A percentile compares a stretch with the other conserved stretches of the same genome.
Evolutionary conservation across 2,888 invertebrate species (phyloP).

Genomic region (Apodemia hepburni): DNA sequence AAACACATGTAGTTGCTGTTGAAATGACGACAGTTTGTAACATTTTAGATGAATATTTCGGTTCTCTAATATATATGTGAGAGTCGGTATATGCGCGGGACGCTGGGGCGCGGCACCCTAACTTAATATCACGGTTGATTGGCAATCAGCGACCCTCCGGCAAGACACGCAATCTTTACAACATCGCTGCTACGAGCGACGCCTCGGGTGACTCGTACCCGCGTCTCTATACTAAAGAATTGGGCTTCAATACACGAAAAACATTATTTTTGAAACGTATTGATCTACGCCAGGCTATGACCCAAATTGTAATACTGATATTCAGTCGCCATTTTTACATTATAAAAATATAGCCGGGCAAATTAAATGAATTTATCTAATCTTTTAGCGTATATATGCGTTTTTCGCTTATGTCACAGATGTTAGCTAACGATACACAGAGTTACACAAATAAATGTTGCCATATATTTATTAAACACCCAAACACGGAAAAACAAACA

Average conservation of each 20-base stretch:
- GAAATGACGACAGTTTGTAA: no score
- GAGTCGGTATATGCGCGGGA: not conserved
- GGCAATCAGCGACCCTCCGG: not conserved
- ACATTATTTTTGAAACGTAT: not conserved
- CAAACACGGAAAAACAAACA: no score
- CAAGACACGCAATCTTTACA: slow-evolving; percentile 11
- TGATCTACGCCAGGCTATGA: not conserved
- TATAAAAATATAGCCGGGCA: no score
- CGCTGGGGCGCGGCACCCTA: not conserved
- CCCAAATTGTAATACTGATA: not conserved
- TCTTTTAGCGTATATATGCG: no score
- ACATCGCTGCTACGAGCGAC: not conserved
- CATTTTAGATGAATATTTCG: no score
- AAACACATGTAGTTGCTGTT: no score
- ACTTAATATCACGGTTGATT: slow-evolving; percentile 2
- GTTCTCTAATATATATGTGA: not conserved
- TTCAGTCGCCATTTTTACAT: not conserved
- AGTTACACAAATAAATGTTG: no score
- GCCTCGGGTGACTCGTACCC: not conserved
- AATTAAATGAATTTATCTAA: no score
- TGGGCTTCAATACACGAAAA: not conserved
- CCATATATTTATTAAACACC: no score
- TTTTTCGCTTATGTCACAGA: no score
- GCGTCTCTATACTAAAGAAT: not conserved
- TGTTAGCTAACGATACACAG: no score